Base-by-base conservation (phyloP, 1,140 invertebrate genomes). In the Rhopalosiphum maidis region DNA sequence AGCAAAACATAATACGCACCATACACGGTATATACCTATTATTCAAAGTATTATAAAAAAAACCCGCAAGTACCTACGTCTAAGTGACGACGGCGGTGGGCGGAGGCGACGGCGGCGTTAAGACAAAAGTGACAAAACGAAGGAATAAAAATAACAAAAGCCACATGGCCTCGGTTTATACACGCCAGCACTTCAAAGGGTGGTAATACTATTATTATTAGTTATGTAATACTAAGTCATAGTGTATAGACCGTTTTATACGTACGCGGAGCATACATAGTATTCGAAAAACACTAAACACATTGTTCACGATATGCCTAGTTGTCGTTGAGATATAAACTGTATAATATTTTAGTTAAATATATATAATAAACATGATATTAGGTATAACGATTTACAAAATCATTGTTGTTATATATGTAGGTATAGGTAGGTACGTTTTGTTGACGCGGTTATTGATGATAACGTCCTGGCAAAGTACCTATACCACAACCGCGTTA, bases 111-210 rank as follows among this genome's bases (percentile, higher is more conserved):
- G 46, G 46, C 41, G 41, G 41, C 25, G 85, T 87, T 48, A 87
- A 87, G 85, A 87, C 87, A 90, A 54, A 77, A 90, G 88, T 90
- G 88, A 90, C 88, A 90, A 90, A 90, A 90, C 54, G 35, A 54
- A 90, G 22, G 4, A 43, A 60, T 41, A 55, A 60, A 90, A 90
- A 90, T 60, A 90, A 90, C 37, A 90, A 90, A 90, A 90, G 51
- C 88, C 51, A 90, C 88, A 90, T 90, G 88, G 88, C 88, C 88
- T 30, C 51, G 37, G 51, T 85, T 11, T n/a, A 18, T 22, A 77
- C 87, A 37, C 21, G 15, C 46, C 5, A 51, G n/a, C 35, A 90
- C 88, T 90, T 90, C 88, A 90, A 90, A 90, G 88, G 88, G 88
- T 90, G 22, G 48, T 89, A n/a, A n/a, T n/a, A n/a, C n/a, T n/a